A percentile compares a stretch with the other conserved stretches of the same genome.
Conservation (phyloP, 2,797 vertebrate genomes). For the Hylomyscus alleni region DNA sequence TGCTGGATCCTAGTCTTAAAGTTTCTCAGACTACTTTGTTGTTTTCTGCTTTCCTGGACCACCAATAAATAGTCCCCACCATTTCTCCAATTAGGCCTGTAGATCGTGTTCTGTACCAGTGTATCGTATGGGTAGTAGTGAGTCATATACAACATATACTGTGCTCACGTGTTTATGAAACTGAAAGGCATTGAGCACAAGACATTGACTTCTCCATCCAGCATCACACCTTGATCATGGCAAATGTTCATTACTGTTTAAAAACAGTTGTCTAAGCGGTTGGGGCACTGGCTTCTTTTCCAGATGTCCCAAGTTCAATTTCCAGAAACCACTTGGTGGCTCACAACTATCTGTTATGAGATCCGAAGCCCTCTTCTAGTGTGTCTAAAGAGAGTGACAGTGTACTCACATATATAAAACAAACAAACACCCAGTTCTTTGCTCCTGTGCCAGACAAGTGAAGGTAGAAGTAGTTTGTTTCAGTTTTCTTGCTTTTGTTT, state of each 20-base stretch:
- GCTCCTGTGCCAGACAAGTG: neutral
- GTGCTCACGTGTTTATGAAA: slow-evolving; percentile 20
- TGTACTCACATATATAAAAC: neutral
- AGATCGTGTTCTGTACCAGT: neutral
- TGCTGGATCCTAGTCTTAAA: neutral
- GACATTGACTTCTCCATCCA: neutral
- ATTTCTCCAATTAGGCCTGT: neutral
- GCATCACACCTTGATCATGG: neutral
- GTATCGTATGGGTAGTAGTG: neutral
- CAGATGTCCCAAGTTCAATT: neutral
- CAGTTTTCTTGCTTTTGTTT: neutral
- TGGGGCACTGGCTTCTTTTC: neutral
- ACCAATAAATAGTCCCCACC: neutral
- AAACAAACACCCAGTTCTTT: neutral
- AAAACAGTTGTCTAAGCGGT: neutral
- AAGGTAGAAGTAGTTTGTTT: neutral
- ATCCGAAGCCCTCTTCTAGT: neutral
- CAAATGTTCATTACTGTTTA: neutral
- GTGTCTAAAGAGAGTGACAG: neutral
- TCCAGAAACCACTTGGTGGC: neutral
- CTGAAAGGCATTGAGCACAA: neutral
- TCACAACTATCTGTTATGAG: neutral
- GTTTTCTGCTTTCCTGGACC: neutral
- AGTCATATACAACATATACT: neutral
- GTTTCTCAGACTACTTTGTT: slow-evolving; percentile 15